Conservation (phyloP, 2,888 invertebrate species). For the Apodemia zela region DNA sequence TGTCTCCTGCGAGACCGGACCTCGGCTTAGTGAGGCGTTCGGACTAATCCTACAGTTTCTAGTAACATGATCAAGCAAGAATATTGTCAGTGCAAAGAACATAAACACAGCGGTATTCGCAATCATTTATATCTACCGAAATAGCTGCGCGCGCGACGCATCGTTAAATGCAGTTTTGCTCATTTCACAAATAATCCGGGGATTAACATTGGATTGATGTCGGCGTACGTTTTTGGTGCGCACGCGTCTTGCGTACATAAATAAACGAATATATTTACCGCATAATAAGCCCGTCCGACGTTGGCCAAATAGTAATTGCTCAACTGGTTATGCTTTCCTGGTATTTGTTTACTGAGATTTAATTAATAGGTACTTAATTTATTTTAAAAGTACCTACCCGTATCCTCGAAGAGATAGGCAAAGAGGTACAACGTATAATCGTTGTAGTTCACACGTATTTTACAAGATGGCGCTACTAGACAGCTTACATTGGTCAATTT, state of each 20-base stretch:
- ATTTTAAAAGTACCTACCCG: too few species aligned
- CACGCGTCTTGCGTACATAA: conserved; percentile 51
- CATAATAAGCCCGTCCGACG: conserved; percentile 34
- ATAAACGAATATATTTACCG: conserved; percentile 48
- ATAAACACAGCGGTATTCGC: conserved; percentile 41
- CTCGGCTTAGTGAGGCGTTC: too few species aligned
- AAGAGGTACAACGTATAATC: too few species aligned
- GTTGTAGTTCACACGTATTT: too few species aligned
- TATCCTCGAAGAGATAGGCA: too few species aligned
- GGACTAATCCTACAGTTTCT: too few species aligned
- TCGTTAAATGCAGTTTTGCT: conserved; percentile 63
- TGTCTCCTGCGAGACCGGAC: too few species aligned
- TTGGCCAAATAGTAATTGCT: conserved; percentile 50
- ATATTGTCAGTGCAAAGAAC: too few species aligned
- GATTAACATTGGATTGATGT: conserved; percentile 66
- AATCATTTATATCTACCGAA: conserved; percentile 49
- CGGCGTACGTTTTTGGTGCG: conserved; percentile 51
- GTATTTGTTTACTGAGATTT: conserved; percentile 44
- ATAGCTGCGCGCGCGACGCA: conserved; percentile 49
- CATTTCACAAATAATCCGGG: conserved; percentile 58
- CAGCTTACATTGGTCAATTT: too few species aligned
- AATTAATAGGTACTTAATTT: conserved; percentile 41
- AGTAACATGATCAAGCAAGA: too few species aligned
- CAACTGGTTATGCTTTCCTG: conserved; percentile 46
- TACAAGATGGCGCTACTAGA: too few species aligned